Evolutionary conservation across 2,113 vertebrate genomes (phyloP).

Genomic region (Coptodon bakossiorum): DNA sequence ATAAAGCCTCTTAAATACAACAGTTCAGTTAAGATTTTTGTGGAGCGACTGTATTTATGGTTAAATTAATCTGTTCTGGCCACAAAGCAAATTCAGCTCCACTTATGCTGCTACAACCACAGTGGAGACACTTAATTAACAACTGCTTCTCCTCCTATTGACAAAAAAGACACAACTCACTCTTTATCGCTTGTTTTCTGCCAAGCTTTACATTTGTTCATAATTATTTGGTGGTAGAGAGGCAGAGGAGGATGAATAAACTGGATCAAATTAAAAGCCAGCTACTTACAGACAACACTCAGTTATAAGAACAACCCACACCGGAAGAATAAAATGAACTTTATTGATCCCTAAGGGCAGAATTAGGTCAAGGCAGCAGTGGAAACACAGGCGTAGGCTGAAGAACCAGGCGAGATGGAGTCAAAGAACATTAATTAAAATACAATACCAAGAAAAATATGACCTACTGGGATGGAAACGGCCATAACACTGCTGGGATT

Average conservation of each 20-base stretch:
- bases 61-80: not conserved
- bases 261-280: not conserved
- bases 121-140: not conserved
- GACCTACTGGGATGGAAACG: not conserved
- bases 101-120: not conserved
- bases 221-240: not conserved
- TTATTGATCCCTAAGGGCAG: constrained; percentile 7
- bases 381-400: not conserved
- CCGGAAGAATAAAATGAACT: not conserved
- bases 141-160: not conserved
- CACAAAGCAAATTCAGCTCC: not conserved
- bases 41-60: not conserved
- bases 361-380: not conserved
- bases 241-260: not conserved
- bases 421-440: not conserved
- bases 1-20: not conserved
- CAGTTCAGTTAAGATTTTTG: not conserved
- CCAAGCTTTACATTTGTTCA: not conserved
- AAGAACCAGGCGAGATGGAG: not conserved
- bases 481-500: not conserved
- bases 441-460: not conserved
- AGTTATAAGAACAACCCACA: not conserved
- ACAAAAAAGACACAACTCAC: not conserved
- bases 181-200: not conserved
- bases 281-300: not conserved